Evolutionary conservation across 2,888 invertebrate species (phyloP).

Genomic region (Rhagonycha lutea): DNA sequence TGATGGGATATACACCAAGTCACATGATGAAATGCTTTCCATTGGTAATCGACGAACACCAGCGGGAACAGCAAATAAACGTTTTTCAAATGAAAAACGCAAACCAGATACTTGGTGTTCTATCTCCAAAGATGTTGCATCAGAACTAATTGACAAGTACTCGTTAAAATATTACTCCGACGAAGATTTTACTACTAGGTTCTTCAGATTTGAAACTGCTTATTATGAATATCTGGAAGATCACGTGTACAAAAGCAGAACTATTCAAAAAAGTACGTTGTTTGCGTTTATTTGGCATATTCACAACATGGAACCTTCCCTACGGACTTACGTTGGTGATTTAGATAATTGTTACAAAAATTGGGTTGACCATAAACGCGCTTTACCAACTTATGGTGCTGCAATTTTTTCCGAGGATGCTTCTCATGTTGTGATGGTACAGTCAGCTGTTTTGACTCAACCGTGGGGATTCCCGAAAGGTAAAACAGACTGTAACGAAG

Average conservation of each 20-base stretch:
- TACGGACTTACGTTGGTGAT: constrained; percentile 74
- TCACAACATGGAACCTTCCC: constrained; percentile 65
- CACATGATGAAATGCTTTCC: too few species aligned
- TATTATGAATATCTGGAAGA: background rate
- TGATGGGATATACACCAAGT: too few species aligned
- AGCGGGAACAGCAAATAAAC: too few species aligned
- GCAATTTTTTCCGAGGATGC: constrained; percentile 85
- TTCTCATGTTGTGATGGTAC: constrained; percentile 81
- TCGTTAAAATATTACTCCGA: background rate
- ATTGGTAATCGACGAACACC: too few species aligned
- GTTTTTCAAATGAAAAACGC: too few species aligned
- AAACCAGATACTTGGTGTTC: background rate
- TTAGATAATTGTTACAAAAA: constrained; percentile 80
- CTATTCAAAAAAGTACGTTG: background rate
- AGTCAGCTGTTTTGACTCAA: constrained; percentile 86
- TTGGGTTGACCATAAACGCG: constrained; percentile 93
- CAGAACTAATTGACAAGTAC: background rate
- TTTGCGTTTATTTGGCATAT: background rate
- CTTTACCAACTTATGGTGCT: constrained; percentile 96
- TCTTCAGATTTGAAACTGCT: background rate
- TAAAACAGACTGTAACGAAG: constrained; percentile 95
- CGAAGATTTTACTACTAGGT: background rate
- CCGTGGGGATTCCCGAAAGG: constrained; percentile 99
- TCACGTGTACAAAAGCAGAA: background rate
- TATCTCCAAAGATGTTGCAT: background rate